These are phyloP conservation scores for Pycnomerus fuliginosus DNA, from an alignment of 2,888 invertebrate genomes.

Conservation along the genomic window DNA sequence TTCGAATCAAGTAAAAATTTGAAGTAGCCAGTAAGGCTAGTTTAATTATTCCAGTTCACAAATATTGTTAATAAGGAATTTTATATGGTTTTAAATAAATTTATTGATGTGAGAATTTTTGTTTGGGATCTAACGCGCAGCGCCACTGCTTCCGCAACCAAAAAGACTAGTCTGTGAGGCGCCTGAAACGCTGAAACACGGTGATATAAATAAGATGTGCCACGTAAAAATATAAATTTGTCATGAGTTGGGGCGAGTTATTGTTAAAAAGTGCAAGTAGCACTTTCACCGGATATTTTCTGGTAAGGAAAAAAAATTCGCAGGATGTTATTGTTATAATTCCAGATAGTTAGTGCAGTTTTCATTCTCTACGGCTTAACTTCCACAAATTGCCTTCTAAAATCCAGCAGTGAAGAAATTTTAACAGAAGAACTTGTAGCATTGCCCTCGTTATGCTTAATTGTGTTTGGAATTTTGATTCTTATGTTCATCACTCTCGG, in stretches of 20 bases:
- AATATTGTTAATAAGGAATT: too few species aligned
- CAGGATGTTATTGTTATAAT: conserved; percentile 1
- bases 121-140: too few species aligned
- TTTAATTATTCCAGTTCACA: too few species aligned
- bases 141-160: too few species aligned
- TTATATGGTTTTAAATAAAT: too few species aligned
- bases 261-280: conserved; percentile 18
- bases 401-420: conserved; percentile 19
- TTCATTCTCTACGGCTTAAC: conserved; percentile 23
- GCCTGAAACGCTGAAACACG: too few species aligned
- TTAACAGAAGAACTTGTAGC: conserved; percentile 22
- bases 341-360: conserved; percentile 26
- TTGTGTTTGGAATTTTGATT: conserved; percentile 23
- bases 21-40: too few species aligned
- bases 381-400: conserved; percentile 19
- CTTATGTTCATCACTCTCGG: conserved; percentile 27
- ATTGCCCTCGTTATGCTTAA: conserved; percentile 21
- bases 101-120: too few species aligned
- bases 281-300: conserved; percentile 17
- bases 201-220: too few species aligned
- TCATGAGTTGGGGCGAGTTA: conserved; percentile 26
- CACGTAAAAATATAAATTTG: too few species aligned
- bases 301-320: conserved; percentile 17
- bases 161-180: too few species aligned
- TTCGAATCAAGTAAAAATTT: too few species aligned